Evolutionary conservation across 2,888 invertebrate genomes (phyloP), one percentile per base, ranked within the genome.

Genomic region (Caenorhabditis becei): DNA sequence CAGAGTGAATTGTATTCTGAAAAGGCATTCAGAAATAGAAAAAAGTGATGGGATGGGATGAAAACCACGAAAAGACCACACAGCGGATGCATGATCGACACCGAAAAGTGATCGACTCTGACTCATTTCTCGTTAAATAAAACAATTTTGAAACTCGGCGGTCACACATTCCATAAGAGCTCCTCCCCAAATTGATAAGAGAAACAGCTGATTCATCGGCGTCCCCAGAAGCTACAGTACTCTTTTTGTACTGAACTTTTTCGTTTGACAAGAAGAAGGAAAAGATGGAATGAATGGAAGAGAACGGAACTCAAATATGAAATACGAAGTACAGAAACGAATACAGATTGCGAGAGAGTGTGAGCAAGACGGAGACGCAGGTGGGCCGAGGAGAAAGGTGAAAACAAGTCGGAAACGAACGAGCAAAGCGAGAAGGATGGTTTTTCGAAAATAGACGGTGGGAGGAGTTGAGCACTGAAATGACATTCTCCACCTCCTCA

Each of bases 251-350:
- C n/a, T 37, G 37, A 37, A 53, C 51, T 53, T 65, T 23, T 24
- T 32, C 5, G 18, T 41, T 23, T 11, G 18, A 35, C 24, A 49
- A 58, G 23, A 41, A 32, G 44, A 41, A 62, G 53, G 61, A 41
- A 53, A 32, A 71, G n/a, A 53, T 11, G 49, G 44, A 49, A 32
- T 7, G 71, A 20, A 59, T 37, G 41, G 20, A 41, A 16, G 18
- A 7, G 18, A 44, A 44, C 37, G 26, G 61, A 71, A 71, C 71
- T 71, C 70, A 71, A 62, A 71, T n/a, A n/a, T n/a, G n/a, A 32
- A 32, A 32, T 10, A 32, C 10, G 32, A 32, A 32, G 10, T 71
- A 62, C 54, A 71, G 62, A 20, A 28, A 28, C 35, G 26, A 47
- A 28, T 56, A 56, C 41, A 66, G 28, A 20, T 20, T 14, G 51